Percentiles rank a stretch among this genome's conserved stretches.
These are phyloP conservation scores for Plagodis dolabraria DNA, from an alignment of 2,888 invertebrate genomes.

Conservation along the genomic window DNA sequence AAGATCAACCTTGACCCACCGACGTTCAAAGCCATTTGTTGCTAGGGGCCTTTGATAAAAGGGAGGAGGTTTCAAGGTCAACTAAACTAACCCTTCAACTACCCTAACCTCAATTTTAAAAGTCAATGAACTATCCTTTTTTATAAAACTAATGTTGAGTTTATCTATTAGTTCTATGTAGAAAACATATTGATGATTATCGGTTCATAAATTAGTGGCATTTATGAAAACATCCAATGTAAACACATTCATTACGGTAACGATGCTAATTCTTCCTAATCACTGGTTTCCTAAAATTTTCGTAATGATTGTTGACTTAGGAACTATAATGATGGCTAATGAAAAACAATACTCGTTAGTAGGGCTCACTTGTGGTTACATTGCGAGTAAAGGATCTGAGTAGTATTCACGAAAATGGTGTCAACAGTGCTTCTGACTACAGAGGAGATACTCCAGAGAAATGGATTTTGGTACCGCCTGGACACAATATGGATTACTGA, in stretches of 20 bases:
- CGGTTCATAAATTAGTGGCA: constrained; percentile 16
- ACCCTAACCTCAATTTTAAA: constrained; percentile 44
- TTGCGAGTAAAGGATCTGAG: neutral
- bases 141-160: constrained; percentile 9
- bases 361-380: constrained; percentile 16
- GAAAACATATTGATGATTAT: constrained; percentile 10
- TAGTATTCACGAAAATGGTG: constrained; percentile 59
- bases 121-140: constrained; percentile 35
- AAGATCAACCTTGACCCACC: constrained; percentile 13
- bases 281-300: constrained; percentile 22
- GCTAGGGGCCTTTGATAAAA: constrained; percentile 37
- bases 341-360: constrained; percentile 18
- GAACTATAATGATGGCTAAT: constrained; percentile 19
- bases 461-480: constrained; percentile 72
- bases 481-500: constrained; percentile 71
- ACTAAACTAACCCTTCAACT: constrained; percentile 36
- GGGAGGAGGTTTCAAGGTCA: constrained; percentile 34
- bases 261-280: constrained; percentile 25
- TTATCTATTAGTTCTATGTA: constrained; percentile 6
- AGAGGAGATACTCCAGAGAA: constrained; percentile 73
- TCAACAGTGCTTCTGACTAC: constrained; percentile 71
- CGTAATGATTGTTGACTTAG: constrained; percentile 27
- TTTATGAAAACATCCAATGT: constrained; percentile 16
- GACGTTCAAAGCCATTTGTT: constrained; percentile 11
- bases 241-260: constrained; percentile 46